Evolutionary conservation across 2,888 invertebrate genomes (phyloP).

Genomic region (Ptychoptera contaminata): DNA sequence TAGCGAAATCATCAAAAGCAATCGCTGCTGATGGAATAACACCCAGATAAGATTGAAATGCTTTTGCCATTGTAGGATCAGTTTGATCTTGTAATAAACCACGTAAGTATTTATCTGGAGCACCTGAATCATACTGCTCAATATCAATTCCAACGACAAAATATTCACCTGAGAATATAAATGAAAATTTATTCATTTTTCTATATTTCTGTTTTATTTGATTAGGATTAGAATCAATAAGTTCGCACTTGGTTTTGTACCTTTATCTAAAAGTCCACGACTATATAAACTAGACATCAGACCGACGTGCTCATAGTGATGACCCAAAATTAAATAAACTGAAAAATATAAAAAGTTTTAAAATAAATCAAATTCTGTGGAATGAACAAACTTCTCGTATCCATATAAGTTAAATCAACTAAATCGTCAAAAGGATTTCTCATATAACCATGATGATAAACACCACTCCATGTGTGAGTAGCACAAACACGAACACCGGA

Average conservation of each 20-base stretch:
- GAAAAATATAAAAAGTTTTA: conserved; percentile 20
- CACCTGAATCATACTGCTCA: conserved; percentile 65
- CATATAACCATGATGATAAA: conserved; percentile 68
- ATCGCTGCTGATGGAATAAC: conserved; percentile 63
- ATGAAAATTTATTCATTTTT: neutral
- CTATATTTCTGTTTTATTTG: neutral
- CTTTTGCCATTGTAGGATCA: conserved; percentile 42
- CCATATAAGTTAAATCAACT: conserved; percentile 64
- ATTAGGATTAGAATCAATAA: neutral
- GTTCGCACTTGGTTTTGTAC: conserved; percentile 31
- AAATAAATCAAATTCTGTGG: conserved; percentile 8
- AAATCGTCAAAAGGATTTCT: conserved; percentile 74
- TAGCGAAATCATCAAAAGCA: conserved; percentile 56
- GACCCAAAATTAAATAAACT: conserved; percentile 86
- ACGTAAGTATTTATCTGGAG: conserved; percentile 64
- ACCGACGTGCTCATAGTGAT: conserved; percentile 81
- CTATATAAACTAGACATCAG: conserved; percentile 77
- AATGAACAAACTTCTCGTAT: conserved; percentile 67
- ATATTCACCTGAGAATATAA: conserved; percentile 48
- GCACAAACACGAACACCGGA: conserved; percentile 56
- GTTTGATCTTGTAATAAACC: conserved; percentile 48
- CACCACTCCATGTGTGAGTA: conserved; percentile 45
- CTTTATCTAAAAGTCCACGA: conserved; percentile 61
- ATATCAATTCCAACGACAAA: conserved; percentile 85
- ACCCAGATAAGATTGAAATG: conserved; percentile 69